Conservation (phyloP, 2,888 invertebrate species). For the Drosophila siamana region DNA sequence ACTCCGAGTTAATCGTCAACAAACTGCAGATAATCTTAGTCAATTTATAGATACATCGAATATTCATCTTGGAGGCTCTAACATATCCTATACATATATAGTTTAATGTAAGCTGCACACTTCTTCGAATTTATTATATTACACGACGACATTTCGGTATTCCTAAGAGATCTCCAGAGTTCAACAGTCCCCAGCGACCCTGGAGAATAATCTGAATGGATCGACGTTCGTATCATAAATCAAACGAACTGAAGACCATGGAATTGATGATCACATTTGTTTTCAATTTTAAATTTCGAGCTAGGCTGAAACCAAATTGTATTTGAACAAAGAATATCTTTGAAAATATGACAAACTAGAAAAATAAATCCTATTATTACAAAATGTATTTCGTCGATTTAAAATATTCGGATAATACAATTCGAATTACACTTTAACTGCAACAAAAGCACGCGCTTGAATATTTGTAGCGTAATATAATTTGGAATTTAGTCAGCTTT, state of each 20-base stretch:
- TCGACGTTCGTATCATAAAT: constrained; percentile 23
- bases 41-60: not conserved
- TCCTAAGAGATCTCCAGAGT: constrained; percentile 7
- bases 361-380: too few species aligned
- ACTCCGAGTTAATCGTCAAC: not conserved
- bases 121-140: constrained; percentile 1
- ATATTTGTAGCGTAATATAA: not conserved
- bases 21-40: not conserved
- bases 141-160: constrained; percentile 10
- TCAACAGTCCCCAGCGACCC: constrained; percentile 18
- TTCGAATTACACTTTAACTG: not conserved
- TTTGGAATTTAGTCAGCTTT: constrained; percentile 2
- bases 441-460: not conserved
- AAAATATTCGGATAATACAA: not conserved
- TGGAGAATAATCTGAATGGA: not conserved
- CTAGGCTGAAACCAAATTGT: not conserved
- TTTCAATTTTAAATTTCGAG: not conserved
- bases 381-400: not conserved
- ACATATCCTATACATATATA: too few species aligned
- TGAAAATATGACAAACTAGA: too few species aligned
- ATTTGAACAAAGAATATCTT: not conserved
- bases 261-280: constrained; percentile 19
- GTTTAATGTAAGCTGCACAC: not conserved
- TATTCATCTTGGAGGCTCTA: too few species aligned
- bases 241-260: not conserved